Conservation (phyloP, 2,113 vertebrate genomes). For the Brachyistius frenatus region DNA sequence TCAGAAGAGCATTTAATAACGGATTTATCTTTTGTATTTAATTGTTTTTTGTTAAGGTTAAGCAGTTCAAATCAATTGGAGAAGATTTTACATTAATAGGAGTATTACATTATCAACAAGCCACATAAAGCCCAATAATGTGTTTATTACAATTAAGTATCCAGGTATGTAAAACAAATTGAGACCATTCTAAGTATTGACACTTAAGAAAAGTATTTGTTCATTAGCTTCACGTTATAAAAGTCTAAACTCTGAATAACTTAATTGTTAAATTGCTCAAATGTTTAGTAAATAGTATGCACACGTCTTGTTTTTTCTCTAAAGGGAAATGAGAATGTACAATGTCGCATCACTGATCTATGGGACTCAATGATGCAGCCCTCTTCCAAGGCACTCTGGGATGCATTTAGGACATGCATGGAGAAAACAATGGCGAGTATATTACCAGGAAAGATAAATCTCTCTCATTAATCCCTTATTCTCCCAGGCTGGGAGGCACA, state of each 20-base stretch:
- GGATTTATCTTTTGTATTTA: constrained; percentile 28
- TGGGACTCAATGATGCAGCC: constrained; percentile 72
- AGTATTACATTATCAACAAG: background rate
- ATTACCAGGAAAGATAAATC: constrained; percentile 85
- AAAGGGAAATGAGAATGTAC: constrained; percentile 55
- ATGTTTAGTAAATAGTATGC: constrained; percentile 44
- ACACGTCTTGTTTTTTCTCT: constrained; percentile 15
- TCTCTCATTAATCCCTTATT: constrained; percentile 86
- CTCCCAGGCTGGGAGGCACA: constrained; percentile 79
- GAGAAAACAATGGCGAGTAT: constrained; percentile 80
- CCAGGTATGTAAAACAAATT: background rate
- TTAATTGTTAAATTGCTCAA: constrained; percentile 30
- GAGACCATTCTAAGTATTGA: background rate
- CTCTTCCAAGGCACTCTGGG: constrained; percentile 77
- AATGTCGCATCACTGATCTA: constrained; percentile 70
- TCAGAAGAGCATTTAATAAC: constrained; percentile 30
- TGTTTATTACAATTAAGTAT: background rate
- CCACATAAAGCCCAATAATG: constrained; percentile 13
- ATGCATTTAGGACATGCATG: constrained; percentile 78
- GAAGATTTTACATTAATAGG: background rate
- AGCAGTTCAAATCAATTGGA: no score
- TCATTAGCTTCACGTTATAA: background rate
- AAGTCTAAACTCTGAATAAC: constrained; percentile 23
- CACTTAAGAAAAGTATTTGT: background rate
- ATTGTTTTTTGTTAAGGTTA: background rate